These are phyloP conservation scores for Eptesicus fuscus DNA, from an alignment of 2,113 vertebrate genomes.

Conservation along the genomic window DNA sequence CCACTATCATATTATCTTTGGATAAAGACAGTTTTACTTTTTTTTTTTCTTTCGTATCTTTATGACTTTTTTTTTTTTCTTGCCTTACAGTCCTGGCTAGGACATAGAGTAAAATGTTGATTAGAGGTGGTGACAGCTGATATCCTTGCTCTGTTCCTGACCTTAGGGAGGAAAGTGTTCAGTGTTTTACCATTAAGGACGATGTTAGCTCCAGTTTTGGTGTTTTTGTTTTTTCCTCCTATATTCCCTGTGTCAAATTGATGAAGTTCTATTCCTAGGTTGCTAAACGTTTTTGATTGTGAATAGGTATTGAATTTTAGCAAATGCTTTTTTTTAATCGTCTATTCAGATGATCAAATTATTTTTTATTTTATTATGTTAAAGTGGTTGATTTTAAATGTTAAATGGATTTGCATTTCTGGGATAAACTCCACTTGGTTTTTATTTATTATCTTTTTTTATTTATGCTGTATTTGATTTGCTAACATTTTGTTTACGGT, in stretches of 20 bases:
- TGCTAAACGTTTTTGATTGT: neutral
- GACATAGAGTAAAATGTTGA: neutral
- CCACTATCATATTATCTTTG: neutral
- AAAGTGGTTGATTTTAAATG: neutral
- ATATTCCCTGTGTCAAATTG: neutral
- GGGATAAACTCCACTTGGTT: neutral
- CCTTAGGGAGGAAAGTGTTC: neutral
- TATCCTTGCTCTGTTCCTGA: neutral
- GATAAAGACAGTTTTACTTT: neutral
- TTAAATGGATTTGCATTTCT: neutral
- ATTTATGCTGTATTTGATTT: constrained; percentile 12
- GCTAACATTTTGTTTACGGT: neutral
- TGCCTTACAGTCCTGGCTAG: neutral
- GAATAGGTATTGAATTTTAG: neutral
- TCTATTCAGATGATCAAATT: neutral
- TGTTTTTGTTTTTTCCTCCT: neutral
- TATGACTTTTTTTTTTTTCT: neutral
- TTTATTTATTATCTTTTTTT: neutral
- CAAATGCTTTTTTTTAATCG: neutral
- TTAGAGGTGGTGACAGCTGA: neutral
- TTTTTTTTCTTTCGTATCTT: neutral
- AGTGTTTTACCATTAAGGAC: neutral
- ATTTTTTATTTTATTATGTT: neutral
- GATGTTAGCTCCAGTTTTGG: neutral
- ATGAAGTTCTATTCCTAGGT: neutral